These are phyloP conservation scores for Tapirus indicus DNA, from an alignment of 2,797 vertebrate species.

Conservation along the genomic window DNA sequence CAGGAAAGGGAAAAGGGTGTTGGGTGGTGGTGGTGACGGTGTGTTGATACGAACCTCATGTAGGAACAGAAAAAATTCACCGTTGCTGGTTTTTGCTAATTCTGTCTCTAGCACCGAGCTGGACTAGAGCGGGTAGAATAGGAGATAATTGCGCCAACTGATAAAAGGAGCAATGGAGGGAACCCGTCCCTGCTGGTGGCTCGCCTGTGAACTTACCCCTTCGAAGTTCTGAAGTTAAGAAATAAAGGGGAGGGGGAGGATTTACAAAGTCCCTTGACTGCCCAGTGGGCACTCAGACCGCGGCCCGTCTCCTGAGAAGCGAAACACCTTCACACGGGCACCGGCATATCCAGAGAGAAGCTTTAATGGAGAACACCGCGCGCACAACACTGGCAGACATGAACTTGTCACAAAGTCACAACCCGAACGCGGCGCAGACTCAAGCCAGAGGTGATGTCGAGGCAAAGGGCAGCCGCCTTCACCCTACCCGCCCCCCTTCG, in stretches of 20 bases:
- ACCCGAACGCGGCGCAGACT: constrained; percentile 58
- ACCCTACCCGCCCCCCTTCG: background rate
- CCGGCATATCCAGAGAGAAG: constrained; percentile 64
- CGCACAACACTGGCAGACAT: constrained; percentile 77
- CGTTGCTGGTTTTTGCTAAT: background rate
- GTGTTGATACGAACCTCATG: background rate
- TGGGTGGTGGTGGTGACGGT: background rate
- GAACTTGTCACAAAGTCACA: constrained; percentile 74
- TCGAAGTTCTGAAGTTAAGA: background rate
- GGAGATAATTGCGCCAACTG: background rate
- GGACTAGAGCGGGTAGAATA: background rate
- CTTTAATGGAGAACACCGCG: constrained; percentile 84
- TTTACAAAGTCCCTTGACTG: background rate
- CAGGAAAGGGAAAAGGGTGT: background rate
- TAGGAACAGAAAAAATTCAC: background rate
- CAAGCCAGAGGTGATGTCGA: background rate
- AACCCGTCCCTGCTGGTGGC: background rate
- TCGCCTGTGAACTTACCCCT: background rate
- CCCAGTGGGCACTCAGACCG: background rate
- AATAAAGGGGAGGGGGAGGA: background rate
- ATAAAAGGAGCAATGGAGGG: background rate
- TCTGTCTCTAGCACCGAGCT: background rate
- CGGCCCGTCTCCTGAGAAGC: background rate
- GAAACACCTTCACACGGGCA: constrained; percentile 60
- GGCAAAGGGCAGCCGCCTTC: background rate